Evolutionary conservation across 2,888 invertebrate genomes (phyloP).

Genomic region (Cephonodes hylas): DNA sequence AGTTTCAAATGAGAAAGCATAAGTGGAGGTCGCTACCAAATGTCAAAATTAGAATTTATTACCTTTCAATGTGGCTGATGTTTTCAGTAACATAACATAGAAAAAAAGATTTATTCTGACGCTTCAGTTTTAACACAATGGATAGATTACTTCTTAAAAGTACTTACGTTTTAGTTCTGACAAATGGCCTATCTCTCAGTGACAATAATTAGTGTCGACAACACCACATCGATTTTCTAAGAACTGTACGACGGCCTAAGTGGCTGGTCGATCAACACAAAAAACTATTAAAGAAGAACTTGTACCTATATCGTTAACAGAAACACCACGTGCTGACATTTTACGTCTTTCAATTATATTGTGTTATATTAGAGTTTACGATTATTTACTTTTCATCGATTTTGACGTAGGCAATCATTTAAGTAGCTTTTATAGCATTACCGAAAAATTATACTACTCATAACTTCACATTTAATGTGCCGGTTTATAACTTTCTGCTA

Average conservation of each 20-base stretch:
- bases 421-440: background rate
- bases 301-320: slow-evolving; percentile 8
- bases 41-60: slow-evolving; percentile 68
- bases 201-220: background rate
- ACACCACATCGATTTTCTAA: slow-evolving; percentile 27
- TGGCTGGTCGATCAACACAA: slow-evolving; percentile 18
- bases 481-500: background rate
- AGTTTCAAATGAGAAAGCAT: slow-evolving; percentile 55
- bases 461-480: background rate
- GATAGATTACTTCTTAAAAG: too few species aligned
- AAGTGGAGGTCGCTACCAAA: slow-evolving; percentile 58
- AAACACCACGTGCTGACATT: background rate
- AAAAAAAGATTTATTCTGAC: background rate
- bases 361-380: background rate
- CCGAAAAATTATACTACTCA: background rate
- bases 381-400: background rate
- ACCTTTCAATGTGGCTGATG: too few species aligned
- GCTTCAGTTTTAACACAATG: background rate
- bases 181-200: background rate
- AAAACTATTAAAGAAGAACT: slow-evolving; percentile 31
- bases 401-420: background rate
- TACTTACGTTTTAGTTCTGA: too few species aligned
- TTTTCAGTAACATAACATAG: background rate
- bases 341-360: background rate
- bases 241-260: slow-evolving; percentile 26